These are phyloP conservation scores for Lordiphosa fenestrarum DNA, from an alignment of 2,888 invertebrate genomes.

Conservation along the genomic window DNA sequence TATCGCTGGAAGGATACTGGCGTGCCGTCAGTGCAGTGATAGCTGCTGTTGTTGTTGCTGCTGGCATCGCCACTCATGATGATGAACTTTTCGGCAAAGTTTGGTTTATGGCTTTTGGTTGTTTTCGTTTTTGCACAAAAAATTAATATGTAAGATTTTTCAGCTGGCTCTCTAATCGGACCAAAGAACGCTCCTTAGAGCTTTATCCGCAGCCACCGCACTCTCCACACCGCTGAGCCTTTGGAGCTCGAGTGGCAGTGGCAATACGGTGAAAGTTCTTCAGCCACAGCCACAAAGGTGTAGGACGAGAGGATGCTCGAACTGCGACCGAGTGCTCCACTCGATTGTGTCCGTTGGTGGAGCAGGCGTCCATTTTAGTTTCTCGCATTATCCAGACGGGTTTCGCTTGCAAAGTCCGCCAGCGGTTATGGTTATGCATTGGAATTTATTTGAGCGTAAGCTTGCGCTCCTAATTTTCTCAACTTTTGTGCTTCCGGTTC, in stretches of 20 bases:
- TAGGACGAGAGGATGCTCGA: slow-evolving; percentile 9
- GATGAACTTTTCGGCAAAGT: slow-evolving; percentile 62
- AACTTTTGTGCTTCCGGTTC: slow-evolving; percentile 55
- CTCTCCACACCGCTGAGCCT: not conserved
- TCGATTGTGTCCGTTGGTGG: not conserved
- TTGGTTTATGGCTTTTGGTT: slow-evolving; percentile 57
- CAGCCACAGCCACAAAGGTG: slow-evolving; percentile 18
- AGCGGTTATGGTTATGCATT: slow-evolving; percentile 54
- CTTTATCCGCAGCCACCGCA: slow-evolving; percentile 31
- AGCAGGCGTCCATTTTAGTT: slow-evolving; percentile 16
- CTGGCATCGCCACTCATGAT: slow-evolving; percentile 51
- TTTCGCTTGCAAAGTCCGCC: slow-evolving; percentile 22
- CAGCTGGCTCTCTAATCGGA: slow-evolving; percentile 32
- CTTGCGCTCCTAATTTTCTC: slow-evolving; percentile 50
- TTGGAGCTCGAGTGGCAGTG: slow-evolving; percentile 4
- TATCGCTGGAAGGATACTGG: slow-evolving; percentile 2
- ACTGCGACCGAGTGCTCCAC: slow-evolving; percentile 18
- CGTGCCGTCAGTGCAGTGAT: slow-evolving; percentile 15
- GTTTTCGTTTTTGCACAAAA: slow-evolving; percentile 36
- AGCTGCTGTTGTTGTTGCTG: slow-evolving; percentile 31
- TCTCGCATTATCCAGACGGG: slow-evolving; percentile 40
- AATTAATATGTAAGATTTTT: slow-evolving; percentile 59
- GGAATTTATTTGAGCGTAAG: slow-evolving; percentile 61
- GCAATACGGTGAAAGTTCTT: slow-evolving; percentile 1
- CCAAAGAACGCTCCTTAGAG: slow-evolving; percentile 28